Base-by-base conservation (phyloP, 2,888 invertebrate genomes). In the Fragum fragum region DNA sequence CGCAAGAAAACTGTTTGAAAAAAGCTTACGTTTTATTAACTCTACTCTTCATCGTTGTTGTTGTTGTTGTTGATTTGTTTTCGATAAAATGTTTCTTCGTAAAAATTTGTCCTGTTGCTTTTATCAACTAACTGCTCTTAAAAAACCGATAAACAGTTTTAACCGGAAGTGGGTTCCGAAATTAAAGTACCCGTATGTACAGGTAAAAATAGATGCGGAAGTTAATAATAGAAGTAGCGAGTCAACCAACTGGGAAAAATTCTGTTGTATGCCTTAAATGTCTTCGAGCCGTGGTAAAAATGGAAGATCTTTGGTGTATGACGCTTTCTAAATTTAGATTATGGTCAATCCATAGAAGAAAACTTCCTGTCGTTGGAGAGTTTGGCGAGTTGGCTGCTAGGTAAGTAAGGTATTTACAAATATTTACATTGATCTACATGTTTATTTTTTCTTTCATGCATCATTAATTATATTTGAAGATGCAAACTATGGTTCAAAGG, bases 251-350 rank as follows among this genome's bases (percentile, higher is more conserved):
- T 61, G 61, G 11, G 29, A 61, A 26, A 61, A 29, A 29, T 23
- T 61, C 28, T 29, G 11, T 18, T 28, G 26, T 61, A 11, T n/a
- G 18, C 21, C 23, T 55, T 21, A 55, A n/a, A 55, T 55, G 55
- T 18, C 55, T 21, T 29, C 61, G 28, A 29, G 32, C n/a, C 23
- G 61, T 39, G 39, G 11, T 32, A 18, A n/a, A 66, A 74, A 81
- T 81, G 81, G 69, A 59, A 59, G 69, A 76, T 47, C 59, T 80
- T n/a, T 59, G 55, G 57, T 72, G 69, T 29, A 69, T 76, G 80
- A 76, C 72, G 9, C 68, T 72, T 55, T 61, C 61, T 32, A 73
- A 69, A 52, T 76, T 81, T 39, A 81, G 63, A 69, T 53, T 81
- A 29, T 81, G 76, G 76, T 76, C 76, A 1, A 61, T 76, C 23